phyloP scores from a whole-genome alignment of 1,140 invertebrate species.

The Sarcophaga peregrina region DNA sequence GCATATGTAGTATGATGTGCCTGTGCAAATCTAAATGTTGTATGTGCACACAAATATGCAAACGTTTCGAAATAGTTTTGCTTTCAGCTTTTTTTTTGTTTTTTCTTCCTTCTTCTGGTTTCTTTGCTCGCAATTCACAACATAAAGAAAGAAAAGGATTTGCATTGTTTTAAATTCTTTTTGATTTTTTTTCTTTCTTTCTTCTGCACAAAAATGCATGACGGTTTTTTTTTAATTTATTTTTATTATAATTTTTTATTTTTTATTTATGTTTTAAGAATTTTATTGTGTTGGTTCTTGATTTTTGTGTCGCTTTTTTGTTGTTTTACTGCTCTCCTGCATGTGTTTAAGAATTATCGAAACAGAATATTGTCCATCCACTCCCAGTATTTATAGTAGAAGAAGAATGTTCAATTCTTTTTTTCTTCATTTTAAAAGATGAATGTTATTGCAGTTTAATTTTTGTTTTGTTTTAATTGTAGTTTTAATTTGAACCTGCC shows the following conservation, averaged over 20 bases:
- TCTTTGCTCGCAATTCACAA: not conserved
- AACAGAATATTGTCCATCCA: slow-evolving; percentile 10
- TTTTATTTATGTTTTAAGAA: slow-evolving; percentile 3
- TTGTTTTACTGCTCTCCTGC: not conserved
- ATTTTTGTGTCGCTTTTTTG: not conserved
- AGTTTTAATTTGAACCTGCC: slow-evolving; percentile 22
- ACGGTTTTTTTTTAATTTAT: not conserved
- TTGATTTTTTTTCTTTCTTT: not conserved
- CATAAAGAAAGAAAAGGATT: not conserved
- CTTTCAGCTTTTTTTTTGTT: not conserved
- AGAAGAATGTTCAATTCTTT: not conserved
- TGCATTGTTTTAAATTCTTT: not conserved
- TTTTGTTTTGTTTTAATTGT: slow-evolving; percentile 3
- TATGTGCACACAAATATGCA: slow-evolving; percentile 15
- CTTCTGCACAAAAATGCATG: slow-evolving; percentile 26
- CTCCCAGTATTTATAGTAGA: not conserved
- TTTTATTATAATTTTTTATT: too few species aligned
- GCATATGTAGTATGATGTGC: too few species aligned
- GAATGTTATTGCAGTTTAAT: not conserved
- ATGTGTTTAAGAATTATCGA: not conserved
- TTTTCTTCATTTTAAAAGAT: not conserved
- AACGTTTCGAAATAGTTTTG: not conserved
- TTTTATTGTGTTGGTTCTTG: slow-evolving; percentile 23
- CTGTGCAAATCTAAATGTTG: not conserved
- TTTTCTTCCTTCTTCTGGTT: not conserved